These are phyloP conservation scores for Micromussa lordhowensis DNA, from an alignment of 92 coral and sea anemone genomes.

Conservation along the genomic window DNA sequence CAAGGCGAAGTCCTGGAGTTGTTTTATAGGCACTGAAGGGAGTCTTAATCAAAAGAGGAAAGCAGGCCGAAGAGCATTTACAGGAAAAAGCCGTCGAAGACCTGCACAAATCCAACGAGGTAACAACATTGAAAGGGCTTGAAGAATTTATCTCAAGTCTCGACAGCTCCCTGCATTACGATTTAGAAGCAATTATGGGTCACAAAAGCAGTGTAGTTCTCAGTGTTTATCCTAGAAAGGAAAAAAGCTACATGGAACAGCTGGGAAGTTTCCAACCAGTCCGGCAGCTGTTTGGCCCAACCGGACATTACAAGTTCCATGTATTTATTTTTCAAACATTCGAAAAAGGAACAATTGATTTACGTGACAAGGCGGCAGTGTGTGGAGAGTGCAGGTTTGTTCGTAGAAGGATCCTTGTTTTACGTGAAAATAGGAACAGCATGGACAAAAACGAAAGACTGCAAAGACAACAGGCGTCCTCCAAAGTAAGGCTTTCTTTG, in stretches of 20 bases:
- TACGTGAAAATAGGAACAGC: no score
- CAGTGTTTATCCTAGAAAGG: background rate
- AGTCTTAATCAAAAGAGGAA: constrained; percentile 24
- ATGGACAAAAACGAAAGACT: no score
- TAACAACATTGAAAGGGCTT: constrained; percentile 2
- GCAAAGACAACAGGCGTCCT: no score
- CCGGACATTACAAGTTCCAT: no score
- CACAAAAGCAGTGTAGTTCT: constrained; percentile 14
- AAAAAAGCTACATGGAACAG: background rate
- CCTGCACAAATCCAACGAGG: constrained; percentile 19
- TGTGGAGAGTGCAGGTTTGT: no score
- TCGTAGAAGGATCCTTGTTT: no score
- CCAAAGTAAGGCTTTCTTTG: background rate
- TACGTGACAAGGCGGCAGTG: no score
- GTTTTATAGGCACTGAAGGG: background rate
- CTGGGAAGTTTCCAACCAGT: background rate
- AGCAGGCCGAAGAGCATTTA: constrained; percentile 22
- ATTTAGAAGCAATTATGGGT: constrained; percentile 11
- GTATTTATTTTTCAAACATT: no score
- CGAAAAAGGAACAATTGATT: no score
- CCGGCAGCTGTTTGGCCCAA: background rate
- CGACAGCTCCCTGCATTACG: background rate
- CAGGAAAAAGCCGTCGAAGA: constrained; percentile 22
- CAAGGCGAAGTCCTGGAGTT: constrained; percentile 13
- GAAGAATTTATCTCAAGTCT: constrained; percentile 18